Evolutionary conservation across 2,888 invertebrate species (phyloP).

Genomic region (Reticulitermes lucifugus): DNA sequence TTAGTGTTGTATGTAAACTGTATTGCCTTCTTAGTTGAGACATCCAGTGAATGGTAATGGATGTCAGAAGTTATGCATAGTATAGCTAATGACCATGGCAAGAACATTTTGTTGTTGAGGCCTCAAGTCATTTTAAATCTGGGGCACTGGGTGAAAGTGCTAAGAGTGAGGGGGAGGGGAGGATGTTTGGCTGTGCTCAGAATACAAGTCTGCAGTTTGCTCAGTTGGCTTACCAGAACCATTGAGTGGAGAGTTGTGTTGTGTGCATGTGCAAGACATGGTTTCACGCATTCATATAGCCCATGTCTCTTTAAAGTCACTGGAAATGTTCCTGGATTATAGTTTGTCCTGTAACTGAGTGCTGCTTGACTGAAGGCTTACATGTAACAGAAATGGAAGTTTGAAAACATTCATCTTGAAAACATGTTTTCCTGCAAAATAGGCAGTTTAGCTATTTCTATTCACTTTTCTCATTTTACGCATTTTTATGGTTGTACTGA

Average conservation of each 20-base stretch:
- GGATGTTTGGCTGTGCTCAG: not conserved
- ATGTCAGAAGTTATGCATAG: constrained; percentile 20
- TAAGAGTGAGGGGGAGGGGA: not conserved
- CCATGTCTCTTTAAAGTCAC: too few relatives aligned
- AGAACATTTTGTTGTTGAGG: constrained; percentile 15
- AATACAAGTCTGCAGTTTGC: not conserved
- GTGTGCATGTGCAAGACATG: not conserved
- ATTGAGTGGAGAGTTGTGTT: not conserved
- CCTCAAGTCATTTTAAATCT: constrained; percentile 59
- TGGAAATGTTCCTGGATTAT: too few relatives aligned
- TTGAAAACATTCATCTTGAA: too few relatives aligned
- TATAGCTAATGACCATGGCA: constrained; percentile 34
- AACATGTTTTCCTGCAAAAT: too few relatives aligned
- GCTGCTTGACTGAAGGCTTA: too few relatives aligned
- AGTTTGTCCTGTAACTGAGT: too few relatives aligned
- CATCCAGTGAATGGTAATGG: constrained; percentile 7
- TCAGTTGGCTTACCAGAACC: not conserved
- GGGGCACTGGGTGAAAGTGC: constrained; percentile 64
- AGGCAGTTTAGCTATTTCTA: too few relatives aligned
- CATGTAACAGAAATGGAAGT: too few relatives aligned
- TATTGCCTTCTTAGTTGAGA: constrained; percentile 25
- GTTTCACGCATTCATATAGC: not conserved
- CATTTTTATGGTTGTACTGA: too few relatives aligned
- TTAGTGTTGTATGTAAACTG: not conserved
- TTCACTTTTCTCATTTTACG: too few relatives aligned